These are phyloP conservation scores for Coccyzus lansbergi DNA, from an alignment of 2,797 vertebrate species.

Conservation along the genomic window DNA sequence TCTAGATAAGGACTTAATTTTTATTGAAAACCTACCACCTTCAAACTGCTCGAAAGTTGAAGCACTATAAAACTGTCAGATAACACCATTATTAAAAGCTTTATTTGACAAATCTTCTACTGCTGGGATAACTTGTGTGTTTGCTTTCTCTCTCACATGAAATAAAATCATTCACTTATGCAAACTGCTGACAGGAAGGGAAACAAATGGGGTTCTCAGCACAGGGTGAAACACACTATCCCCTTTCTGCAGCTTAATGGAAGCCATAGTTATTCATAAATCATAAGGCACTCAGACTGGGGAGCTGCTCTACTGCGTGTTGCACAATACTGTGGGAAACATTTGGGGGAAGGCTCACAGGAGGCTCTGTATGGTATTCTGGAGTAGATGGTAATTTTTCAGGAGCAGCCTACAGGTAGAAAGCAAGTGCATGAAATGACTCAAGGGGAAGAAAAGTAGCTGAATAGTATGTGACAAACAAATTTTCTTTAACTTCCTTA, in stretches of 20 bases:
- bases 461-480: neutral
- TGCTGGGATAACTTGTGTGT: constrained; percentile 77
- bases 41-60: constrained; percentile 79
- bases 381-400: neutral
- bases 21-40: constrained; percentile 83
- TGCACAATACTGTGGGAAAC: neutral
- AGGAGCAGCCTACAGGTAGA: neutral
- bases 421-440: neutral
- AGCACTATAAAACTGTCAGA: constrained; percentile 83
- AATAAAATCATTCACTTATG: constrained; percentile 84
- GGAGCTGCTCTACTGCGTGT: constrained; percentile 27
- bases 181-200: constrained; percentile 80
- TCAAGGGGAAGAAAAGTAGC: neutral
- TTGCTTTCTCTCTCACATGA: constrained; percentile 76
- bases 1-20: constrained; percentile 82
- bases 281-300: constrained; percentile 28
- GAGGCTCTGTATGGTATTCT: neutral
- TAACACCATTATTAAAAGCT: constrained; percentile 83
- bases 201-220: constrained; percentile 80
- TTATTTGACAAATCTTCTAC: constrained; percentile 81
- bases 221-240: constrained; percentile 66
- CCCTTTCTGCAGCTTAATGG: constrained; percentile 72
- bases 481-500: neutral
- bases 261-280: constrained; percentile 68
- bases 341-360: neutral